A percentile compares a stretch with the other conserved stretches of the same genome.
These are phyloP conservation scores for Numenius arquata DNA, from an alignment of 2,113 vertebrate species.

Conservation along the genomic window DNA sequence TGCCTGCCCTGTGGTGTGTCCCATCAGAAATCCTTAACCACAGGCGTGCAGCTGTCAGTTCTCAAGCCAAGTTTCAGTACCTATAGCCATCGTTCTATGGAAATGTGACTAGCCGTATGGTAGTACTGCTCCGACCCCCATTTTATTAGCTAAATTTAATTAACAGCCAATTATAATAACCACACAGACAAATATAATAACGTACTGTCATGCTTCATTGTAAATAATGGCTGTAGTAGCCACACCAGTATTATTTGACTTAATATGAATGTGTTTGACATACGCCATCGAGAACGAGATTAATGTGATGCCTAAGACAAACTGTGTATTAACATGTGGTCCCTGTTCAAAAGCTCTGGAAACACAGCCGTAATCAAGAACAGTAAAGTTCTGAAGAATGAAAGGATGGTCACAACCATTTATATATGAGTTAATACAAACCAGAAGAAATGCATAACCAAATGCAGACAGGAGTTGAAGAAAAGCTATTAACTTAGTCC, in stretches of 20 bases:
- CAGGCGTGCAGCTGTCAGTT: background rate
- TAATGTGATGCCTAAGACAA: background rate
- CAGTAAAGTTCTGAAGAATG: background rate
- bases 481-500: background rate
- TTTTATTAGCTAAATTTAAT: constrained; percentile 6
- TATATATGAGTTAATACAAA: background rate
- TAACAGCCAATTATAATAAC: constrained; percentile 20
- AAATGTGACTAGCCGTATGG: background rate
- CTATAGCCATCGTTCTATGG: background rate
- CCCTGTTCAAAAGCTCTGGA: background rate
- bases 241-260: background rate
- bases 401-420: background rate
- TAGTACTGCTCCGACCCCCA: background rate
- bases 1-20: background rate
- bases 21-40: background rate
- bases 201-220: background rate
- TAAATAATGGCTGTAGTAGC: background rate
- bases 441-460: background rate
- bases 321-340: background rate
- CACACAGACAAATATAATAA: constrained; percentile 7
- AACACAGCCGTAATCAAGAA: background rate
- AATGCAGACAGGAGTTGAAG: background rate
- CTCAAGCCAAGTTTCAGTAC: background rate
- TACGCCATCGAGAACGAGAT: background rate
- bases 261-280: background rate